Base-by-base conservation (phyloP, 2,888 invertebrate genomes). In the Habrosyne pyritoides region DNA sequence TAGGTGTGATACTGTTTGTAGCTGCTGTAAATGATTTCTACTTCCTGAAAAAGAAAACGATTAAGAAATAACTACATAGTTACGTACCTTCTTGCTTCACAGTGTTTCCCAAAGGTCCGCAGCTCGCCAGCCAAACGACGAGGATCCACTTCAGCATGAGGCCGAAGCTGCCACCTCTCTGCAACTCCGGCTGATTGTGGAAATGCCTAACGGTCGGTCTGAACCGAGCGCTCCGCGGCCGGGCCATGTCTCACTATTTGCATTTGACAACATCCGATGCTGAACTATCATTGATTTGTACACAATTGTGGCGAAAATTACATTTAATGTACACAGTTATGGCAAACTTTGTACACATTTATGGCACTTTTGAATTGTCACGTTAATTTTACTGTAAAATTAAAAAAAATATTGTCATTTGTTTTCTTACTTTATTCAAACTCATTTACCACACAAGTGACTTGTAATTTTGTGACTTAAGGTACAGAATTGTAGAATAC, bases 1-100 rank as follows among this genome's bases (percentile, higher is more conserved):
- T n/a, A n/a, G n/a, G n/a, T n/a, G n/a, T n/a, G n/a, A n/a, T n/a
- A 24, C 24, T 24, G 24, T n/a, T n/a, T 24, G 7, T 5, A 24
- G 14, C 36, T n/a, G n/a, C n/a, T 14, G n/a, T 14, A 36, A 36
- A 36, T 1, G 1, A 14, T 14, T 14, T 36, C 6, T 6, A 2
- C 1, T 36, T 6, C 4, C n/a, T 6, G 3, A 14, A 36, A n/a
- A 2, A 8, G 2, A 8, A 0, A 18, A 18, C 8, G 18, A 12
- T 22, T 7, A 53, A 48, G 18, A 18, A 14, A n/a, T n/a, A n/a
- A n/a, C n/a, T n/a, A n/a, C n/a, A n/a, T n/a, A n/a, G n/a, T n/a
- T 0, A 84, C 91, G 87, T 52, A 91, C 92, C 92, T 79, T 92
- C 92, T 75, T 91, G 91, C 65, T 91, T 91, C 52, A 89, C 87